Evolutionary conservation across 2,113 vertebrate species (phyloP), one percentile per base, ranked within the genome.

Genomic region (Agelaius tricolor): DNA sequence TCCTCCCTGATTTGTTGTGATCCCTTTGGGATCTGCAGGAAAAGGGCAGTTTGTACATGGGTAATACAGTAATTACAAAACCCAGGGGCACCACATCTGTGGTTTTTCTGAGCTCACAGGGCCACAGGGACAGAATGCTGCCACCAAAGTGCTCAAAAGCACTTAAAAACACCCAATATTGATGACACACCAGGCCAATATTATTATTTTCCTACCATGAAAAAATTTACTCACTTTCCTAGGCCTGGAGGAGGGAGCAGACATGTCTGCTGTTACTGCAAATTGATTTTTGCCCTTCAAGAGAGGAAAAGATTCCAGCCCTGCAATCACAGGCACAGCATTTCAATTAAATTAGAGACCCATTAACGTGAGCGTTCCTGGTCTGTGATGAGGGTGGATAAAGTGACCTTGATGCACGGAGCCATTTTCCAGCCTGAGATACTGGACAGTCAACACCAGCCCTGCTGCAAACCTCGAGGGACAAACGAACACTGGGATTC

Each of bases 351-450:
- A 92, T 75, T 33, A 92, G 76, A 63, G 61, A 18, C 27, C 13
- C 47, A 11, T 81, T 87, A 84, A 41, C 6, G 4, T 20, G 58
- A 63, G 55, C 22, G 0, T n/a, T 75, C 49, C 78, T 91, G 67
- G 37, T 37, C 65, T 4, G 0, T 1, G 43, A 28, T 11, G 76
- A 73, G 75, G 83, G 79, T 0, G 0, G 63, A 30, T 27, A n/a
- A 54, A 92, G 92, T 61, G 91, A 96, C 95, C 95, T 95, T 94
- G 95, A 68, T 4, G 17, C 52, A 35, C 1, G 1, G 55, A 89
- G 55, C 55, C 47, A 5, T 77, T 78, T 93, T 67, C 47, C 10
- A 9, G 69, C 30, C 51, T 5, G 52, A 35, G 71, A 47, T 39
- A 33, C 47, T 41, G 84, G 20, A 11, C 6, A 8, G 69, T 37